Evolutionary conservation across 2,797 vertebrate species (phyloP).

Genomic region (Lophius americanus): DNA sequence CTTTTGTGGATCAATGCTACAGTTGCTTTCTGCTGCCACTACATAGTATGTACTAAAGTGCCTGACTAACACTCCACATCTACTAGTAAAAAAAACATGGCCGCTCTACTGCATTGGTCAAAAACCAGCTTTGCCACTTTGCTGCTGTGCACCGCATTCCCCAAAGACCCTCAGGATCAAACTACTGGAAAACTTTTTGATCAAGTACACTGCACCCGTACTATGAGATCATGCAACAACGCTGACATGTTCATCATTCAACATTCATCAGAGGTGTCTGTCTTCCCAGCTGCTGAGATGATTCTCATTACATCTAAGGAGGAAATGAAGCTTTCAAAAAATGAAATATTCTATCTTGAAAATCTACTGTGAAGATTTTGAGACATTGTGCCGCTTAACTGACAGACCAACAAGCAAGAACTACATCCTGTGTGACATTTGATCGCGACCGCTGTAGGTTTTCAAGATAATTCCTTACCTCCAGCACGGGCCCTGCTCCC

Average conservation of each 20-base stretch:
- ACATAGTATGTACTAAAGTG: too few relatives aligned
- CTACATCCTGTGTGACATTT: not conserved
- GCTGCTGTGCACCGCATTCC: too few relatives aligned
- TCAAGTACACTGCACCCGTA: not conserved
- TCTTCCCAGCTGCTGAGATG: not conserved
- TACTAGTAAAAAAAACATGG: too few relatives aligned
- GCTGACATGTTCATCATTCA: not conserved
- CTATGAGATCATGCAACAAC: not conserved
- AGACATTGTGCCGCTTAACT: not conserved
- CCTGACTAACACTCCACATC: too few relatives aligned
- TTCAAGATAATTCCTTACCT: constrained; percentile 82
- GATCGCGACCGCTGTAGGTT: not conserved
- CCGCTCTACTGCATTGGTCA: too few relatives aligned
- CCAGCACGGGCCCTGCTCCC: constrained; percentile 95
- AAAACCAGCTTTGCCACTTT: too few relatives aligned
- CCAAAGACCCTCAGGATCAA: not conserved
- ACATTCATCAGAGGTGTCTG: not conserved
- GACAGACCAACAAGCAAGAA: not conserved
- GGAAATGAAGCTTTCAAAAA: not conserved
- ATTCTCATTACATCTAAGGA: too few relatives aligned
- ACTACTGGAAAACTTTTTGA: not conserved
- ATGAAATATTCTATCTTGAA: not conserved
- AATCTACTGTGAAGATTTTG: not conserved
- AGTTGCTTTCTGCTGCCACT: too few relatives aligned
- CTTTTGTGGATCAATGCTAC: too few relatives aligned